Percentiles rank a stretch among this genome's conserved stretches.
Evolutionary conservation across 2,113 vertebrate species (phyloP).

Genomic region (Carassius auratus): DNA sequence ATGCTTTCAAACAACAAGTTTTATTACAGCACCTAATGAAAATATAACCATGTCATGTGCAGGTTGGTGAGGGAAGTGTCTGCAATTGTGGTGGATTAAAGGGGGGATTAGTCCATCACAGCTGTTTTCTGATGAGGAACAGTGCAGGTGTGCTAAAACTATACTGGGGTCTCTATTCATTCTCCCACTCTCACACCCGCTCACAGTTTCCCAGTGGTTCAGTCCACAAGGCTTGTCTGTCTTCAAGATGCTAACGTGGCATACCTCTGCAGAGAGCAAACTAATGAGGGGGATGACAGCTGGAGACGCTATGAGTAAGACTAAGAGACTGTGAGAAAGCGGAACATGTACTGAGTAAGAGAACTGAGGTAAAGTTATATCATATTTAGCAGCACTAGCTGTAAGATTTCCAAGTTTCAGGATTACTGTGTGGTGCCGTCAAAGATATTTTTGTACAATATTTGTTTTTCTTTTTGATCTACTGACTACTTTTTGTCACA

Average conservation of each 20-base stretch:
- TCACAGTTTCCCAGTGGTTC: not conserved
- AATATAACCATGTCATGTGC: not conserved
- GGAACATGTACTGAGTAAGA: not conserved
- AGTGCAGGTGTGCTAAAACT: conserved; percentile 14
- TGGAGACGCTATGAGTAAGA: not conserved
- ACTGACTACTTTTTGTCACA: not conserved
- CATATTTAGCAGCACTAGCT: not conserved
- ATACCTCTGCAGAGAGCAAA: conserved; percentile 12
- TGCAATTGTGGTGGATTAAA: conserved; percentile 24
- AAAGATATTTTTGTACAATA: not conserved
- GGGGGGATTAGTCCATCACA: conserved; percentile 20
- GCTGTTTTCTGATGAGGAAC: conserved; percentile 27
- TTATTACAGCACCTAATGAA: not conserved
- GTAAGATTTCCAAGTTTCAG: not conserved
- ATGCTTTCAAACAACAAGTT: not conserved
- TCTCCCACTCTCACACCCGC: not conserved
- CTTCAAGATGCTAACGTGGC: conserved; percentile 3
- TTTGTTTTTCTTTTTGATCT: too few species aligned
- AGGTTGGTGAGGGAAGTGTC: not conserved
- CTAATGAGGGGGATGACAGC: conserved; percentile 31
- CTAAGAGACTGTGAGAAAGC: not conserved
- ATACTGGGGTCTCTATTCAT: conserved; percentile 18
- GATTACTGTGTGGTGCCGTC: not conserved
- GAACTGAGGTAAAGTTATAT: not conserved
- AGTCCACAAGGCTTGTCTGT: conserved; percentile 18